Percentiles rank a stretch among this genome's conserved stretches.
phyloP scores from a whole-genome alignment of 2,888 invertebrate species.

The Tipula lateralis region DNA sequence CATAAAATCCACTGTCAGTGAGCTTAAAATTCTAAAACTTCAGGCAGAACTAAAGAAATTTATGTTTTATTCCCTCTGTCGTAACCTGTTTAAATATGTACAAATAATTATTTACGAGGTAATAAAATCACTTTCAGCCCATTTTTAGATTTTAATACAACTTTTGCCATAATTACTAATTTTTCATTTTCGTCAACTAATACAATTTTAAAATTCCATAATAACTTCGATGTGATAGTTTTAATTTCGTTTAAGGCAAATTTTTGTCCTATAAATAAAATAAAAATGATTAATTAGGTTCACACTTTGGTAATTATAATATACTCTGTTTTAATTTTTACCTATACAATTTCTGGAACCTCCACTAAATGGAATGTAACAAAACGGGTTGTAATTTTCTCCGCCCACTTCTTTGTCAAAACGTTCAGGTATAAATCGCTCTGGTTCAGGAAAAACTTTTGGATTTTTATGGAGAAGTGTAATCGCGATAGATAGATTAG shows the following conservation, averaged over 20 bases:
- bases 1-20: too few relatives aligned
- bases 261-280: conserved; percentile 40
- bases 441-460: conserved; percentile 42
- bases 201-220: conserved; percentile 43
- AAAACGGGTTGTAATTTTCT: conserved; percentile 45
- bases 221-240: conserved; percentile 43
- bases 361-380: conserved; percentile 48
- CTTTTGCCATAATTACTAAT: conserved; percentile 43
- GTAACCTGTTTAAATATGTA: too few relatives aligned
- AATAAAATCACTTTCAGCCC: conserved; percentile 44
- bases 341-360: conserved; percentile 48
- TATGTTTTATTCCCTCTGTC: too few relatives aligned
- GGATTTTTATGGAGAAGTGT: conserved; percentile 40
- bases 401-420: conserved; percentile 42
- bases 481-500: conserved; percentile 43
- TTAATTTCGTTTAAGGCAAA: conserved; percentile 48
- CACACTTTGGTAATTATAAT: not conserved
- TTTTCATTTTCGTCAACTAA: conserved; percentile 40
- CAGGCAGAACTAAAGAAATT: too few relatives aligned
- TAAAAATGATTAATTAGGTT: not conserved
- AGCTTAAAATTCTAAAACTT: too few relatives aligned
- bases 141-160: conserved; percentile 46
- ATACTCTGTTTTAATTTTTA: not conserved
- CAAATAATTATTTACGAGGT: conserved; percentile 38
- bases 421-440: conserved; percentile 46